Conservation (phyloP, 2,797 vertebrate species). For the Anniella stebbinsi region DNA sequence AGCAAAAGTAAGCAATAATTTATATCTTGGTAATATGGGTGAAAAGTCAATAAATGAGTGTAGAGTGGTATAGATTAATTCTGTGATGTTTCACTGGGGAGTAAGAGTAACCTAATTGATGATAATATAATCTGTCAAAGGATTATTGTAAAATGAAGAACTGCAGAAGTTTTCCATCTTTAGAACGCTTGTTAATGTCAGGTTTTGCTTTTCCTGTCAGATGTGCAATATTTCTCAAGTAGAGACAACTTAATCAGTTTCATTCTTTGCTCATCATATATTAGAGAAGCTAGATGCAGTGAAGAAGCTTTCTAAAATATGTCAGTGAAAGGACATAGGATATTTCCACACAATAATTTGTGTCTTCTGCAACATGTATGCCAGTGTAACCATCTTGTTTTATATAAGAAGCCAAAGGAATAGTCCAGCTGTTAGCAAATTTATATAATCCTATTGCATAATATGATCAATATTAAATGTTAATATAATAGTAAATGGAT, state of each 20-base stretch:
- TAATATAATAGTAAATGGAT: neutral
- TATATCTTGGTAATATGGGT: neutral
- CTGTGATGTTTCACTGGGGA: neutral
- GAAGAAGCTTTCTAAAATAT: neutral
- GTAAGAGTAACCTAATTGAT: neutral
- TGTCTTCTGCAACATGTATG: neutral
- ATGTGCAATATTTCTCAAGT: slow-evolving; percentile 5
- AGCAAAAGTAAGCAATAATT: slow-evolving; percentile 11
- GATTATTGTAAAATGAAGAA: neutral
- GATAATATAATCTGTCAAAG: neutral
- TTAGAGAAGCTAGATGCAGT: slow-evolving; percentile 5
- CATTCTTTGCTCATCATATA: slow-evolving; percentile 9
- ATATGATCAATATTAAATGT: neutral
- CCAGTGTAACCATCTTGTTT: neutral
- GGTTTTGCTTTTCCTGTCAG: neutral
- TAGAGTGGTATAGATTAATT: neutral
- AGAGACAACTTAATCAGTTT: neutral
- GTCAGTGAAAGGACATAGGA: neutral
- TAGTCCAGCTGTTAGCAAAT: neutral
- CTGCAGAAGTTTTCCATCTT: slow-evolving; percentile 4
- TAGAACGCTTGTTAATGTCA: neutral
- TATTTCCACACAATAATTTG: neutral
- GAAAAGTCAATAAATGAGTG: neutral
- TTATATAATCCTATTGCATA: neutral
- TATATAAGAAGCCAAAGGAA: neutral